phyloP scores from a whole-genome alignment of 1,140 invertebrate species.

The Diachasmimorpha longicaudata region DNA sequence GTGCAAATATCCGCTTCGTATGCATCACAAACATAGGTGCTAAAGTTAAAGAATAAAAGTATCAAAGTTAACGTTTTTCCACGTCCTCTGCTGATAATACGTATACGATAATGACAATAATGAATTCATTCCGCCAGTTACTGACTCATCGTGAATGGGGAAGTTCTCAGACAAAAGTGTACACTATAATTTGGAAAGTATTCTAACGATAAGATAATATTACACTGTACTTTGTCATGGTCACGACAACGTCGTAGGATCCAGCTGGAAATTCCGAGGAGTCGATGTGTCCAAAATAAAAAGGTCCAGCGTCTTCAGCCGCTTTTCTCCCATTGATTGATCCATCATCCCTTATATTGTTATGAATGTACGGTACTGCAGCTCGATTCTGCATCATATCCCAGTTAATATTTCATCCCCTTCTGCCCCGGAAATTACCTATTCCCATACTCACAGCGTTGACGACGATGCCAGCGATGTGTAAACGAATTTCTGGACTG shows the following conservation, averaged over 20 bases:
- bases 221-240: not conserved
- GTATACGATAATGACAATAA: too few species aligned
- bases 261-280: not conserved
- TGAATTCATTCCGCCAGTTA: too few species aligned
- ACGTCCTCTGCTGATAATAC: too few species aligned
- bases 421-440: not conserved
- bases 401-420: not conserved
- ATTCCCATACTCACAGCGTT: not conserved
- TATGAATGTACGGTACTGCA: not conserved
- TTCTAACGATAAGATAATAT: not conserved
- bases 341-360: not conserved
- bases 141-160: too few species aligned
- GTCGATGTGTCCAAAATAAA: not conserved
- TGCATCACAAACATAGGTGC: too few species aligned
- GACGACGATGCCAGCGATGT: not conserved
- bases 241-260: not conserved
- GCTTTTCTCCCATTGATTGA: not conserved
- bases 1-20: too few species aligned
- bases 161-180: too few species aligned
- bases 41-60: too few species aligned
- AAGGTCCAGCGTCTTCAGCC: not conserved
- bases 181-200: not conserved
- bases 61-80: too few species aligned
- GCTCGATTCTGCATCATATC: not conserved
- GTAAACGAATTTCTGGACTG: not conserved